phyloP scores from a whole-genome alignment of 2,113 vertebrate species.

The Odocoileus virginianus region DNA sequence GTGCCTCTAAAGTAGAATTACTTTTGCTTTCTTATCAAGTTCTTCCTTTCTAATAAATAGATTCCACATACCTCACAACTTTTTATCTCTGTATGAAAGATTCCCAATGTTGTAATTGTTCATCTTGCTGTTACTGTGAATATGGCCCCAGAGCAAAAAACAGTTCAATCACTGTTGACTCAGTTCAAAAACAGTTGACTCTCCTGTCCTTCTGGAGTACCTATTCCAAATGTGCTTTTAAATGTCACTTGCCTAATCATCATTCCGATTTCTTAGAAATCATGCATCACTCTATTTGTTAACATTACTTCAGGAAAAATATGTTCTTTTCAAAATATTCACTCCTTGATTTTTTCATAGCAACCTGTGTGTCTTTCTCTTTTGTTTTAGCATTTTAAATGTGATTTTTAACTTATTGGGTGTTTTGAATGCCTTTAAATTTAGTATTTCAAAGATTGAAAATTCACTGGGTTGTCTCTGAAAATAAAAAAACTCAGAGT shows the following conservation, averaged over 20 bases:
- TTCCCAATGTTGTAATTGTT: background rate
- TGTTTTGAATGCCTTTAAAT: background rate
- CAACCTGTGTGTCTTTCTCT: background rate
- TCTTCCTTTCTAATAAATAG: background rate
- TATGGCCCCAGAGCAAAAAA: background rate
- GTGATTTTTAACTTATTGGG: background rate
- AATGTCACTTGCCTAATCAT: background rate
- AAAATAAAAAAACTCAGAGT: conserved; percentile 40
- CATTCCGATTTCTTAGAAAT: background rate
- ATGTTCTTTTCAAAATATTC: background rate
- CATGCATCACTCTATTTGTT: background rate
- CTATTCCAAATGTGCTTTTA: background rate
- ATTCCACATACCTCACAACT: background rate
- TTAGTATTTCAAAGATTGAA: conserved; percentile 3
- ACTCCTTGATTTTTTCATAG: background rate
- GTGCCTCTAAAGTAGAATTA: background rate
- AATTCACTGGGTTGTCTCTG: background rate
- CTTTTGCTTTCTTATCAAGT: background rate
- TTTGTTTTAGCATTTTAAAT: background rate
- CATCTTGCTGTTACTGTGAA: background rate
- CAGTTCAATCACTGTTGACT: background rate
- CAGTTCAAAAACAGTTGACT: background rate
- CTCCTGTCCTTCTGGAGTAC: background rate
- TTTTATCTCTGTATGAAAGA: background rate
- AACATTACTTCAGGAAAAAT: background rate